These are phyloP conservation scores for Myzus persicae DNA, from an alignment of 1,140 invertebrate species.

Conservation along the genomic window DNA sequence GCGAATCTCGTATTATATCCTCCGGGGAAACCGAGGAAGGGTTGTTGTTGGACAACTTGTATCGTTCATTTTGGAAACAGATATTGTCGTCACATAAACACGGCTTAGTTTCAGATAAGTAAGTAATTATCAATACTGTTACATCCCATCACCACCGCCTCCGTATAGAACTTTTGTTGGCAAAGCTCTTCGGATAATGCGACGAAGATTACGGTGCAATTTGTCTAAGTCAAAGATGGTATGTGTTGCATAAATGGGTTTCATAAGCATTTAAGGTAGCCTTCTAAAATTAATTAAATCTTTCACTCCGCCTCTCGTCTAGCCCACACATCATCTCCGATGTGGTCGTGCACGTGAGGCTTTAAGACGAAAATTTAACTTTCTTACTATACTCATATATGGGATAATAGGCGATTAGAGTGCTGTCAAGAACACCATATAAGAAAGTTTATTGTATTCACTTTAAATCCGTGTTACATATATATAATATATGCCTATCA, in stretches of 20 bases:
- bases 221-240: slow-evolving; percentile 43
- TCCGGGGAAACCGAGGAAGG: background rate
- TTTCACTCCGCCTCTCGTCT: background rate
- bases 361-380: slow-evolving; percentile 29
- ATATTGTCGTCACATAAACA: slow-evolving; percentile 37
- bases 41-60: slow-evolving; percentile 26
- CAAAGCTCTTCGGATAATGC: slow-evolving; percentile 36
- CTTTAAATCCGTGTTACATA: background rate
- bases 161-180: slow-evolving; percentile 5
- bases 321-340: background rate
- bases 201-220: slow-evolving; percentile 37
- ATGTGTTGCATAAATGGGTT: slow-evolving; percentile 31
- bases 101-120: slow-evolving; percentile 34
- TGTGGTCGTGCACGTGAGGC: background rate
- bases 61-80: slow-evolving; percentile 24
- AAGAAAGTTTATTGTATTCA: slow-evolving; percentile 33
- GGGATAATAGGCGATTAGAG: slow-evolving; percentile 34
- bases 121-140: slow-evolving; percentile 37
- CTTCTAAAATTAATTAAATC: slow-evolving; percentile 43
- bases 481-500: background rate
- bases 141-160: background rate
- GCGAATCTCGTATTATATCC: background rate
- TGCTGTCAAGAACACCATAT: slow-evolving; percentile 32
- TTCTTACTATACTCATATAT: background rate
- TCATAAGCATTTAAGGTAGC: slow-evolving; percentile 33